Evolutionary conservation across 2,888 invertebrate species (phyloP), one percentile per base, ranked within the genome.

Genomic region (Apocheima hispidaria): DNA sequence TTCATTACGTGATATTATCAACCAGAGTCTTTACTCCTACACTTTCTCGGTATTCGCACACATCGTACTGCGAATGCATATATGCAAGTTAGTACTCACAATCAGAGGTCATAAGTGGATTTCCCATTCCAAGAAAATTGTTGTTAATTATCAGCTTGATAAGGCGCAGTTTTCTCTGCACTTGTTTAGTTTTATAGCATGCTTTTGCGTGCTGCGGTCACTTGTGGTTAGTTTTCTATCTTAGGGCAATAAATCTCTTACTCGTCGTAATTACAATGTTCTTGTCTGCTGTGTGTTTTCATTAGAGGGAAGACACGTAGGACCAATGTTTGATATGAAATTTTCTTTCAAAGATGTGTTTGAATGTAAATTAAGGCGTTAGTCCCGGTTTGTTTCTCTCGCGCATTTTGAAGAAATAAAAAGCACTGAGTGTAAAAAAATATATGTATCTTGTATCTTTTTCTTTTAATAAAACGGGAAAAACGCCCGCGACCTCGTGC

Each of bases 201-300:
- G 74, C 75, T 77, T 73, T 66, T 73, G 71, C 70, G 69, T 70
- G 66, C 71, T 70, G 71, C 66, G 80, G 87, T 87, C 90, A 90
- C 90, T 89, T 91, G 90, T 91, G 88, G 84, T 88, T 85, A 86
- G 86, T 90, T 88, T 90, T 84, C 88, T 88, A 90, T 91, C 82
- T 85, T 84, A 73, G 77, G 77, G 90, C 84, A 87, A 92, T 92
- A 92, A 92, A 92, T 92, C 92, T 92, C 87, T 86, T 86, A 87
- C 83, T 88, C 81, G 77, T 84, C 88, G 88, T 92, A 92, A 92
- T 92, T 92, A 92, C 92, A 87, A 91, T 88, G 90, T 89, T 89
- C 87, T 89, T 87, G 88, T 89, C 88, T 86, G 87, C 84, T 90
- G 88, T 92, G 86, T 90, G 84, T 92, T 91, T 92, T 90, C 89